A percentile compares a stretch with the other conserved stretches of the same genome.
Evolutionary conservation across 2,797 vertebrate genomes (phyloP).

Genomic region (Melanotaenia boesemani): DNA sequence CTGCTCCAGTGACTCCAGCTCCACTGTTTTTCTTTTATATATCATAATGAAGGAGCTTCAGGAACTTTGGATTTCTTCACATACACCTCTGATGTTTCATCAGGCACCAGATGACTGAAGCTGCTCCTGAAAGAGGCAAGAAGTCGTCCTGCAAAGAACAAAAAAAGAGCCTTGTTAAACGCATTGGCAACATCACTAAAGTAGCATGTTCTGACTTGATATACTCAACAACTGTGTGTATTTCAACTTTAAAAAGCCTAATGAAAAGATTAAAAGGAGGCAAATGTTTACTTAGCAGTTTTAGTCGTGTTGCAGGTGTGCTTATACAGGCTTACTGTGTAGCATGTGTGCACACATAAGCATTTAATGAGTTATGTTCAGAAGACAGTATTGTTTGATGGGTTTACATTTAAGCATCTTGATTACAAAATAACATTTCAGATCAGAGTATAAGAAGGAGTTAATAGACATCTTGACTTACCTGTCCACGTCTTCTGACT

Average conservation of each 20-base stretch:
- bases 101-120: slow-evolving; percentile 85
- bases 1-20: slow-evolving; percentile 8
- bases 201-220: slow-evolving; percentile 51
- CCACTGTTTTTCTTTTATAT: slow-evolving; percentile 14
- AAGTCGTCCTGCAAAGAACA: slow-evolving; percentile 81
- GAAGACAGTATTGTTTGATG: background rate
- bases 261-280: slow-evolving; percentile 44
- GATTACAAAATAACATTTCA: background rate
- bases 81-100: slow-evolving; percentile 84
- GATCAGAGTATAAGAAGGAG: background rate
- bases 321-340: slow-evolving; percentile 29
- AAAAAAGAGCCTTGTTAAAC: slow-evolving; percentile 39
- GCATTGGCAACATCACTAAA: slow-evolving; percentile 37
- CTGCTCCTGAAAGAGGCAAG: slow-evolving; percentile 87
- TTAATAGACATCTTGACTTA: slow-evolving; percentile 63
- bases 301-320: slow-evolving; percentile 29
- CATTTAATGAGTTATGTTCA: background rate
- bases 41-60: slow-evolving; percentile 60
- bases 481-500: slow-evolving; percentile 89
- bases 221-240: slow-evolving; percentile 36
- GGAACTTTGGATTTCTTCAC: slow-evolving; percentile 83
- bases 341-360: slow-evolving; percentile 3
- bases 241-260: slow-evolving; percentile 42
- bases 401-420: too few relatives aligned
- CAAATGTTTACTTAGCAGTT: slow-evolving; percentile 38